Conservation (phyloP, 1,140 invertebrate species). For the Cyclargus thomasi region DNA sequence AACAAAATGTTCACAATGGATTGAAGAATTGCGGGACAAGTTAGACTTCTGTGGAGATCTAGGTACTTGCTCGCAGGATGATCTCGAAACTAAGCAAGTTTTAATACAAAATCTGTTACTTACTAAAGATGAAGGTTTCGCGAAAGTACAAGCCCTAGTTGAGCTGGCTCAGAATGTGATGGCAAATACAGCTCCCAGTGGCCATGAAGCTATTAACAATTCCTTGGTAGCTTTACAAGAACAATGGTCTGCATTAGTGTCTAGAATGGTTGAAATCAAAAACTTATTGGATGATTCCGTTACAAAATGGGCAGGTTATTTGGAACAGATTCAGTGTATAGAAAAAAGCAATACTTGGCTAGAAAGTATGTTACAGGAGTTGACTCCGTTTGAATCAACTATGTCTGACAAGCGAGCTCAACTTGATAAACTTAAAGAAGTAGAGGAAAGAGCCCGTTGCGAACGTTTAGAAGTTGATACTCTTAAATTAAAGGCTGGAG, state of each 20-base stretch:
- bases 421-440: conserved; percentile 87
- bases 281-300: conserved; percentile 91
- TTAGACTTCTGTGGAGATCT: conserved; percentile 89
- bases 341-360: conserved; percentile 89
- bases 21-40: conserved; percentile 90
- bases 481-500: conserved; percentile 89
- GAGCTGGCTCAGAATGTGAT: conserved; percentile 94
- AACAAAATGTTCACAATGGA: conserved; percentile 87
- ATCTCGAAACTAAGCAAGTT: conserved; percentile 89
- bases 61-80: conserved; percentile 86
- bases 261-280: conserved; percentile 93
- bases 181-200: conserved; percentile 91
- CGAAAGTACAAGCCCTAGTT: conserved; percentile 88
- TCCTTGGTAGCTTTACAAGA: conserved; percentile 89
- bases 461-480: conserved; percentile 95
- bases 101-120: conserved; percentile 90
- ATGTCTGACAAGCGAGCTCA: conserved; percentile 90
- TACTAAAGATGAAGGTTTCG: conserved; percentile 93
- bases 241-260: conserved; percentile 90
- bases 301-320: conserved; percentile 90
- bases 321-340: conserved; percentile 90
- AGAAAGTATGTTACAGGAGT: conserved; percentile 82
- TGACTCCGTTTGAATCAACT: conserved; percentile 84
- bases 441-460: conserved; percentile 92
- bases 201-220: conserved; percentile 91